A percentile compares a stretch with the other conserved stretches of the same genome.
Conservation (phyloP, 2,888 invertebrate species). For the Drymonia ruficornis region DNA sequence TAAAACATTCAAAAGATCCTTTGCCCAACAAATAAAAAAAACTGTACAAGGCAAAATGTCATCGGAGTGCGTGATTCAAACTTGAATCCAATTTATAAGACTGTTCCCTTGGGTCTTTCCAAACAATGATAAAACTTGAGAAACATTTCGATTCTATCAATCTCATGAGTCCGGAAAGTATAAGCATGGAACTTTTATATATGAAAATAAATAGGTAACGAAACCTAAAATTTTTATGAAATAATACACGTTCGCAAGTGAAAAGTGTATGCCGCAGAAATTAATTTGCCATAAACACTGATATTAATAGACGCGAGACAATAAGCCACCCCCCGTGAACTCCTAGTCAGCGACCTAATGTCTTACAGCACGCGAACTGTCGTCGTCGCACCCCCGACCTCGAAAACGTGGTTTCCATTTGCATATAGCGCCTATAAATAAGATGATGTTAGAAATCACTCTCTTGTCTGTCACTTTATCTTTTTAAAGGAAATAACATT, state of each 20-base stretch:
- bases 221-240: slow-evolving; percentile 4
- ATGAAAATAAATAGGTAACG: slow-evolving; percentile 1
- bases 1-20: slow-evolving; percentile 31
- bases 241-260: slow-evolving; percentile 7
- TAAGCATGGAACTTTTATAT: slow-evolving; percentile 13
- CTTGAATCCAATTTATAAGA: slow-evolving; percentile 80
- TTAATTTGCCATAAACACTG: slow-evolving; percentile 75
- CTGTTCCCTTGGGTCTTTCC: slow-evolving; percentile 75
- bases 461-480: too few species aligned
- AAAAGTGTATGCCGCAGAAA: slow-evolving; percentile 55
- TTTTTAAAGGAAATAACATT: not conserved
- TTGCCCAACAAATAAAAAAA: slow-evolving; percentile 25
- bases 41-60: slow-evolving; percentile 44
- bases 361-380: slow-evolving; percentile 70
- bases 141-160: slow-evolving; percentile 62
- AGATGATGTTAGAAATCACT: slow-evolving; percentile 42
- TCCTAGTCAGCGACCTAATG: slow-evolving; percentile 72
- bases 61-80: slow-evolving; percentile 69
- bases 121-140: slow-evolving; percentile 76
- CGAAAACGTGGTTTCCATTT: slow-evolving; percentile 61
- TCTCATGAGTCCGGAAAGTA: slow-evolving; percentile 23
- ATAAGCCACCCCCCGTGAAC: slow-evolving; percentile 73
- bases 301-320: slow-evolving; percentile 81
- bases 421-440: slow-evolving; percentile 60
- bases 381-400: slow-evolving; percentile 64